Percentiles rank a stretch among this genome's conserved stretches.
Evolutionary conservation across 1,140 invertebrate species (phyloP).

Genomic region (Cecropterus lyciades): DNA sequence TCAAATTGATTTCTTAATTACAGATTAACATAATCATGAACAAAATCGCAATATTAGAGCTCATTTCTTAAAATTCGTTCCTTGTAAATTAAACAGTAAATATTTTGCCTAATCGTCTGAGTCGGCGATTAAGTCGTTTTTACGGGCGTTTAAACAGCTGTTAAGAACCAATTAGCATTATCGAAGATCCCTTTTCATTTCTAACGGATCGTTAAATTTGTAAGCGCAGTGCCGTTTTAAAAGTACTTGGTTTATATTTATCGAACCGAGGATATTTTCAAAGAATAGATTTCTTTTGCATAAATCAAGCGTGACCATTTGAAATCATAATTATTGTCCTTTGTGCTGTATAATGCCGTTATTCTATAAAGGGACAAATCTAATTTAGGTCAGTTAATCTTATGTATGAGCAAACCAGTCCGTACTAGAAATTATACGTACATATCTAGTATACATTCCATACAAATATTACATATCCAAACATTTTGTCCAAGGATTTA

Average conservation of each 20-base stretch:
- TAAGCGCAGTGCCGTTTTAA: constrained; percentile 22
- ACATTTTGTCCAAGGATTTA: too few species aligned
- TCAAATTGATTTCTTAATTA: too few species aligned
- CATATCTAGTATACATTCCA: too few species aligned
- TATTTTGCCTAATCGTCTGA: constrained; percentile 51
- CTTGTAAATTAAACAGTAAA: constrained; percentile 38
- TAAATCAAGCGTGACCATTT: constrained; percentile 29
- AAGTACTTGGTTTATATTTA: constrained; percentile 19
- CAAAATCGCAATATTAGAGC: not conserved
- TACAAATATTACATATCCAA: too few species aligned
- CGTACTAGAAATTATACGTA: too few species aligned
- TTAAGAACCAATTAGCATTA: constrained; percentile 63
- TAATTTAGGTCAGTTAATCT: not conserved
- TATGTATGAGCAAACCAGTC: too few species aligned
- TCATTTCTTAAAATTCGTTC: not conserved
- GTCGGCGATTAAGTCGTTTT: constrained; percentile 52
- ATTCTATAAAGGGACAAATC: not conserved
- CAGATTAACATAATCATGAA: too few species aligned
- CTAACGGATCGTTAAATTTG: constrained; percentile 41
- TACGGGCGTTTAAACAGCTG: constrained; percentile 55
- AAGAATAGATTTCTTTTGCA: constrained; percentile 23
- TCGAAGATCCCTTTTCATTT: constrained; percentile 54
- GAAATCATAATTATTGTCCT: constrained; percentile 17
- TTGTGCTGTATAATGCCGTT: not conserved
- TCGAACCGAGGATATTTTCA: constrained; percentile 25